Conservation (phyloP, 2,888 invertebrate genomes). For the Amblyjoppa fuscipennis region DNA sequence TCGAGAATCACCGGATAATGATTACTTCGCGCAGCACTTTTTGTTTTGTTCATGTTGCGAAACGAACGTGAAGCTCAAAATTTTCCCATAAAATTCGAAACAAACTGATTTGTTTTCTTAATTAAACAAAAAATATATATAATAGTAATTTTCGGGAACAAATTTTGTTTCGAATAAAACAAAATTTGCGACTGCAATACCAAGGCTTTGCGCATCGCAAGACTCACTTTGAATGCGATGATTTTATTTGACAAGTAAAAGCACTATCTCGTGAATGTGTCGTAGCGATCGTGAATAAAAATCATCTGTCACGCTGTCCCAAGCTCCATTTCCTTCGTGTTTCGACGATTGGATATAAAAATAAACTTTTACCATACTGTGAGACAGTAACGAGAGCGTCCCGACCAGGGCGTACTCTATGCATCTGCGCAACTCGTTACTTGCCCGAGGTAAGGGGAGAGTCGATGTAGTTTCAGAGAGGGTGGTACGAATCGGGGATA, state of each 20-base stretch:
- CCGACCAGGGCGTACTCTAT: background rate
- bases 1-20: slow-evolving; percentile 11
- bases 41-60: background rate
- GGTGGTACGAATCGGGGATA: background rate
- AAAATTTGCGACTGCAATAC: background rate
- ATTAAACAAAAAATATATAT: too few species aligned
- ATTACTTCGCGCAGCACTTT: background rate
- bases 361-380: slow-evolving; percentile 3
- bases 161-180: too few species aligned
- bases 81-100: too few species aligned
- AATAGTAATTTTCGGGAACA: too few species aligned
- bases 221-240: background rate
- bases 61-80: background rate
- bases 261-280: background rate
- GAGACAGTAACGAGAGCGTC: slow-evolving; percentile 4
- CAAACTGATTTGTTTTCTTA: too few species aligned
- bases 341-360: background rate
- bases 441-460: background rate
- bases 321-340: background rate
- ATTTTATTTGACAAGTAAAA: background rate
- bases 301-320: background rate
- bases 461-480: background rate
- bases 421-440: background rate
- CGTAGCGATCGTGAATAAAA: background rate
- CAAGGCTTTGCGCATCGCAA: background rate